A percentile compares a stretch with the other conserved stretches of the same genome.
Evolutionary conservation across 2,113 vertebrate genomes (phyloP).

Genomic region (Syngnathus floridae): DNA sequence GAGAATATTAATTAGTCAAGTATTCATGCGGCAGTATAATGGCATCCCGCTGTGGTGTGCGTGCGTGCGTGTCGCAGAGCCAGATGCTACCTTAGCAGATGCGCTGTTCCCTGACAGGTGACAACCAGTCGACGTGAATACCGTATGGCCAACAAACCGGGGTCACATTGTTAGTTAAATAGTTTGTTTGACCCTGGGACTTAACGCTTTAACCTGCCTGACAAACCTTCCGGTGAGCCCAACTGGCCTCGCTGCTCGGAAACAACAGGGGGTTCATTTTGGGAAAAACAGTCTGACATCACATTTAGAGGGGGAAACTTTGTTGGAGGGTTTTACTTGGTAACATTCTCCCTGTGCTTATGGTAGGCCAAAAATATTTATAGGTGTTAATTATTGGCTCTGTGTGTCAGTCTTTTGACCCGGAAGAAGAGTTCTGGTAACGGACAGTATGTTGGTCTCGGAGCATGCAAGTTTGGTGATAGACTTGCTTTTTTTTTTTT

Average conservation of each 20-base stretch:
- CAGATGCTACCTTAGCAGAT: constrained; percentile 51
- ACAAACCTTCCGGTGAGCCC: constrained; percentile 25
- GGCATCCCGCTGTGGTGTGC: background rate
- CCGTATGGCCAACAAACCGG: constrained; percentile 50
- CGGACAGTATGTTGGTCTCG: too few species aligned
- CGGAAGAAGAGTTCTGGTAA: too few species aligned
- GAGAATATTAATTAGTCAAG: background rate
- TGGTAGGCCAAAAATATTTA: background rate
- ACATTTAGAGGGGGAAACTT: constrained; percentile 5
- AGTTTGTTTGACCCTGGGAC: constrained; percentile 38
- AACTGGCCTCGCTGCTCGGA: background rate
- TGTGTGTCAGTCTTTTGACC: background rate
- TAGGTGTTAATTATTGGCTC: background rate
- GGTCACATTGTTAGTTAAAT: constrained; percentile 67
- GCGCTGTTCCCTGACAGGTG: constrained; percentile 48
- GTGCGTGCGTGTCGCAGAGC: constrained; percentile 14
- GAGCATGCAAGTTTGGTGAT: too few species aligned
- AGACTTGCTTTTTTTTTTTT: too few species aligned
- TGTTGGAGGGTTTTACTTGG: background rate
- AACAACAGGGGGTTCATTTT: constrained; percentile 6
- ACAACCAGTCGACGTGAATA: constrained; percentile 46
- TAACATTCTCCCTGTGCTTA: background rate
- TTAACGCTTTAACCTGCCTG: constrained; percentile 29
- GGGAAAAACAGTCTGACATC: constrained; percentile 5
- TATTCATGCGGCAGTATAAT: constrained; percentile 1